Evolutionary conservation across 2,113 vertebrate species (phyloP).

Genomic region (Ptyas mucosa): DNA sequence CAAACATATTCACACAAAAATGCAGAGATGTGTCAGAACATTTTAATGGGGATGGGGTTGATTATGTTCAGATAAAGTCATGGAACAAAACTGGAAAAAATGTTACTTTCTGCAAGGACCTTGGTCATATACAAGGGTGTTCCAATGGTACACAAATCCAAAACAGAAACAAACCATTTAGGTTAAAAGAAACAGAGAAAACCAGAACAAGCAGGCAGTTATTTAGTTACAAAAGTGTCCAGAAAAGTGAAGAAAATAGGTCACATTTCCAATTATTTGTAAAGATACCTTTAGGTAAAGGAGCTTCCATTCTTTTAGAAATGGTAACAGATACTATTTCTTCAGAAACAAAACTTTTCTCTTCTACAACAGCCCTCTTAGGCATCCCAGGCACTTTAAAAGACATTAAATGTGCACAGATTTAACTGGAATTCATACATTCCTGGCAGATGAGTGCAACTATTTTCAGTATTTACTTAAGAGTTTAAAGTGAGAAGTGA

Average conservation of each 20-base stretch:
- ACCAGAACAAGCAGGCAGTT: not conserved
- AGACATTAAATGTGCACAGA: conserved; percentile 51
- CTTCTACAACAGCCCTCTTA: conserved; percentile 70
- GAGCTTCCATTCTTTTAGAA: conserved; percentile 68
- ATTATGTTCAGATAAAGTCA: not conserved
- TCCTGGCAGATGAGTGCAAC: conserved; percentile 11
- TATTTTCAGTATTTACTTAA: conserved; percentile 34
- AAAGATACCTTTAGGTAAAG: conserved; percentile 67
- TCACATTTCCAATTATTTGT: not conserved
- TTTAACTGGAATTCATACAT: conserved; percentile 10
- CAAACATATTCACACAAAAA: not conserved
- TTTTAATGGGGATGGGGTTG: not conserved
- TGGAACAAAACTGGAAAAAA: not conserved
- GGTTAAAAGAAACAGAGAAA: not conserved
- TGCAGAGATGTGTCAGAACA: not conserved
- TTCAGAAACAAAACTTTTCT: conserved; percentile 67
- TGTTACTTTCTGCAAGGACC: not conserved
- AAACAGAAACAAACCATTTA: not conserved
- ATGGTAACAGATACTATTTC: conserved; percentile 66
- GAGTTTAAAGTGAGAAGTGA: conserved; percentile 11
- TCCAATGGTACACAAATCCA: conserved; percentile 12
- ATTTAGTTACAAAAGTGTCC: not conserved
- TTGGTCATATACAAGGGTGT: not conserved
- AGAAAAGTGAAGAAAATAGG: not conserved
- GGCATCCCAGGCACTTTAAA: conserved; percentile 70